These are phyloP conservation scores for Perizoma affinitatum DNA, from an alignment of 2,888 invertebrate species.

Conservation along the genomic window DNA sequence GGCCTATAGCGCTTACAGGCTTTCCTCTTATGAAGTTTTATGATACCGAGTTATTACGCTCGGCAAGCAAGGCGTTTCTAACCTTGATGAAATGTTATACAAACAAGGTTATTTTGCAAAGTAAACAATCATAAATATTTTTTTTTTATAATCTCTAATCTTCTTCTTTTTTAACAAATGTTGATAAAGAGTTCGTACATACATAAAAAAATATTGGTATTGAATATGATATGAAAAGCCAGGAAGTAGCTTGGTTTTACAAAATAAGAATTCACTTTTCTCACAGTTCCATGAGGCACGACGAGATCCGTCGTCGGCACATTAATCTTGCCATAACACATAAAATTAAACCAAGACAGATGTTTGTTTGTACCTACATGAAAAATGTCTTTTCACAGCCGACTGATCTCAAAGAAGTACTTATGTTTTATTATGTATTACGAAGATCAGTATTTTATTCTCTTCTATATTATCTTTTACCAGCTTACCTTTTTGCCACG, in stretches of 20 bases:
- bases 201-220: no score
- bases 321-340: slow-evolving; percentile 19
- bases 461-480: no score
- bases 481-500: no score
- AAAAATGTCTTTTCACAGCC: slow-evolving; percentile 23
- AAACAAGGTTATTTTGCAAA: slow-evolving; percentile 11
- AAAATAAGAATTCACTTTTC: slow-evolving; percentile 46
- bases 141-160: neutral
- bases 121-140: slow-evolving; percentile 5
- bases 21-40: slow-evolving; percentile 35
- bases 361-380: slow-evolving; percentile 19
- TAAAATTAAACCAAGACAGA: slow-evolving; percentile 25
- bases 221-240: no score
- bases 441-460: no score
- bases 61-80: neutral
- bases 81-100: slow-evolving; percentile 6
- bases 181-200: no score
- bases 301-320: slow-evolving; percentile 10
- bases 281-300: slow-evolving; percentile 12
- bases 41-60: slow-evolving; percentile 16
- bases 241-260: neutral
- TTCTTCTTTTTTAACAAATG: no score
- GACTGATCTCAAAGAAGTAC: slow-evolving; percentile 14
- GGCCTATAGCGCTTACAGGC: slow-evolving; percentile 15
- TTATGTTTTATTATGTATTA: slow-evolving; percentile 14